phyloP scores from a whole-genome alignment of 2,113 vertebrate genomes.

The Neogobius melanostomus region DNA sequence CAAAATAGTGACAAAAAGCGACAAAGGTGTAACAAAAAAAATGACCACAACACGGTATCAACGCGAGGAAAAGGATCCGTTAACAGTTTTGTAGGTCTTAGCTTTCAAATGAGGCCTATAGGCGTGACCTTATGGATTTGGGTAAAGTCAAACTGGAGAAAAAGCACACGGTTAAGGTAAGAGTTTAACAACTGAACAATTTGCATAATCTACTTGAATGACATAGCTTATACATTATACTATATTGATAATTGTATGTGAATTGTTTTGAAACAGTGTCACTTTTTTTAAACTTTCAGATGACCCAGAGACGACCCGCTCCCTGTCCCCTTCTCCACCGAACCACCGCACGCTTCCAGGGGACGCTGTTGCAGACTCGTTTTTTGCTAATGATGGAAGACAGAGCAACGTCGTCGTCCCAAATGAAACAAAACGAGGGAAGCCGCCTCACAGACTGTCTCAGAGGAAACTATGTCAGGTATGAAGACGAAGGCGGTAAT shows the following conservation, averaged over 20 bases:
- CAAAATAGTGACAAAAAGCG: too few species aligned
- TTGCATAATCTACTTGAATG: too few species aligned
- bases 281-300: slow-evolving; percentile 50
- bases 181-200: too few species aligned
- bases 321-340: slow-evolving; percentile 79
- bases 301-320: slow-evolving; percentile 57
- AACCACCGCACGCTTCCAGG: slow-evolving; percentile 33
- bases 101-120: too few species aligned
- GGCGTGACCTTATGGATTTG: too few species aligned
- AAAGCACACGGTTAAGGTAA: too few species aligned
- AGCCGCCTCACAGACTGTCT: slow-evolving; percentile 55
- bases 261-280: not conserved
- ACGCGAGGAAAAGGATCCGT: too few species aligned
- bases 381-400: slow-evolving; percentile 52
- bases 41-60: too few species aligned
- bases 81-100: too few species aligned
- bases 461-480: slow-evolving; percentile 62
- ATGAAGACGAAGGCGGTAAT: not conserved
- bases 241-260: not conserved
- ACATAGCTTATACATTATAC: too few species aligned
- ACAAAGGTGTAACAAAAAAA: too few species aligned
- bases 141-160: too few species aligned
- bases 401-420: slow-evolving; percentile 37
- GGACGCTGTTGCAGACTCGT: slow-evolving; percentile 38
- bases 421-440: slow-evolving; percentile 51